Conservation (phyloP, 92 coral and sea anemone species). For the Metridium senile region DNA sequence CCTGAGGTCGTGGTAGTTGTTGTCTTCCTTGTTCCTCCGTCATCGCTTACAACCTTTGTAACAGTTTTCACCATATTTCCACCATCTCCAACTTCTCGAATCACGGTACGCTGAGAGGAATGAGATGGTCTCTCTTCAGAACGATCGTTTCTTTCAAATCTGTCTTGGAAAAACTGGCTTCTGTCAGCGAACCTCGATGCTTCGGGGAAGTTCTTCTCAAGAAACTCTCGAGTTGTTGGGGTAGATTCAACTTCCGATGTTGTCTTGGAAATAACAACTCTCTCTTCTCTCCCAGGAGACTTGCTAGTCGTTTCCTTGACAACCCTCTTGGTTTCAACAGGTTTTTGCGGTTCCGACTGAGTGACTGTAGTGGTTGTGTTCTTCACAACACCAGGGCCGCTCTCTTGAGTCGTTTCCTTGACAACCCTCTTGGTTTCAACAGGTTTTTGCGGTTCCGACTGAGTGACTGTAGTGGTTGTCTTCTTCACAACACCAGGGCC, state of each 20-base stretch:
- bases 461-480: conserved; percentile 17
- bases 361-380: conserved; percentile 11
- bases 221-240: conserved; percentile 23
- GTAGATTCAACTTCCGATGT: conserved; percentile 20
- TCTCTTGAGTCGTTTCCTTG: conserved; percentile 18
- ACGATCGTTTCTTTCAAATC: not conserved
- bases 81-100: conserved; percentile 19
- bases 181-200: conserved; percentile 3
- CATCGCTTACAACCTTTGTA: conserved; percentile 16
- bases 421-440: conserved; percentile 21
- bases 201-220: conserved; percentile 16
- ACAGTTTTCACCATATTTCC: conserved; percentile 22
- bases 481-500: not conserved
- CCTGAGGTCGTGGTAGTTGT: conserved; percentile 17
- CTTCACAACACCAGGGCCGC: not conserved
- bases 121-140: conserved; percentile 2
- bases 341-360: conserved; percentile 7
- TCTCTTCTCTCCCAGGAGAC: conserved; percentile 18
- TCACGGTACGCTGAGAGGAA: conserved; percentile 19
- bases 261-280: conserved; percentile 19
- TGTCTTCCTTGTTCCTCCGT: conserved; percentile 18
- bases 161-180: not conserved
- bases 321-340: conserved; percentile 17
- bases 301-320: conserved; percentile 18
- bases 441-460: conserved; percentile 1